Evolutionary conservation across 2,888 invertebrate genomes (phyloP).

Genomic region (Panzeria rudis): DNA sequence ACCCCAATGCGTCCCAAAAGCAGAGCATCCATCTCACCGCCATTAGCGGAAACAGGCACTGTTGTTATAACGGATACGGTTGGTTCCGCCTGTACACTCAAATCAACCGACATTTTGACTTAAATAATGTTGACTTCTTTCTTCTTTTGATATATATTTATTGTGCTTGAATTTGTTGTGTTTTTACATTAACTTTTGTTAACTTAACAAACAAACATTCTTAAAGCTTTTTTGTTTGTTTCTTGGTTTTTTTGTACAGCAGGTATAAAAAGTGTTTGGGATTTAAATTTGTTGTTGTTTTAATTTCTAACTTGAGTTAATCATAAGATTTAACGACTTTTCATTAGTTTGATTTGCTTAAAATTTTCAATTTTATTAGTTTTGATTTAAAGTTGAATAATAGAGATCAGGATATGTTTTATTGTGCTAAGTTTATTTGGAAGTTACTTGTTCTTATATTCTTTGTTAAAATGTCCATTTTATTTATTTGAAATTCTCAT

Average conservation of each 20-base stretch:
- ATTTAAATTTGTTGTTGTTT: slow-evolving; percentile 28
- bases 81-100: slow-evolving; percentile 81
- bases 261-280: slow-evolving; percentile 67
- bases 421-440: slow-evolving; percentile 62
- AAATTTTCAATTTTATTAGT: slow-evolving; percentile 21
- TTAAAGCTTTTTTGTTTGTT: neutral
- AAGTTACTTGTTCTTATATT: slow-evolving; percentile 14
- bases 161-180: slow-evolving; percentile 44
- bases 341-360: slow-evolving; percentile 35
- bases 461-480: neutral
- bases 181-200: slow-evolving; percentile 1
- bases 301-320: slow-evolving; percentile 54
- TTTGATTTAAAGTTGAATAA: slow-evolving; percentile 27
- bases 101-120: slow-evolving; percentile 80
- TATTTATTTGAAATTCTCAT: neutral
- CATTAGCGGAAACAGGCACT: slow-evolving; percentile 83
- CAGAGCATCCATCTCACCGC: slow-evolving; percentile 92
- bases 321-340: slow-evolving; percentile 64
- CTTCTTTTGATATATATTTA: slow-evolving; percentile 17
- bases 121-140: slow-evolving; percentile 36
- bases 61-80: slow-evolving; percentile 82
- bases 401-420: slow-evolving; percentile 65
- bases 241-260: slow-evolving; percentile 12
- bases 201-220: too few species aligned
- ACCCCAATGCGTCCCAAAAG: slow-evolving; percentile 91